A percentile compares a stretch with the other conserved stretches of the same genome.
Conservation (phyloP, 1,140 invertebrate genomes). For the Brachionus manjavacas region DNA sequence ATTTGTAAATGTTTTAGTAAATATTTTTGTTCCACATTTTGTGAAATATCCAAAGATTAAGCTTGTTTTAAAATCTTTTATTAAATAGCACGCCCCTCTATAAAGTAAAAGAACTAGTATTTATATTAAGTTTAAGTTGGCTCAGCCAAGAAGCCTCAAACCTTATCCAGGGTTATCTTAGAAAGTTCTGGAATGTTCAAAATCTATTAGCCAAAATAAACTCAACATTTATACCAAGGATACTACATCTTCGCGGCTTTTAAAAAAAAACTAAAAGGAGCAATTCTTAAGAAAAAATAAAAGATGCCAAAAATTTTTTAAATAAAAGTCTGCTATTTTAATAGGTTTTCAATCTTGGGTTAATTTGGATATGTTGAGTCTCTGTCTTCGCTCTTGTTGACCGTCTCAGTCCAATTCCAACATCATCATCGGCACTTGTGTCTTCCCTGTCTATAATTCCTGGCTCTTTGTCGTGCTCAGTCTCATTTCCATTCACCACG, state of each 20-base stretch:
- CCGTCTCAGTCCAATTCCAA: neutral
- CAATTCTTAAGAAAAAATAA: neutral
- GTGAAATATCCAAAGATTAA: too few relatives aligned
- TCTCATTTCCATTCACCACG: neutral
- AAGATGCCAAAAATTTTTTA: neutral
- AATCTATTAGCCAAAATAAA: neutral
- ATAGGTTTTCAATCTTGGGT: neutral
- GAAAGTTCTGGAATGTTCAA: neutral
- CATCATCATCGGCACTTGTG: neutral
- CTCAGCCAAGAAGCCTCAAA: too few relatives aligned
- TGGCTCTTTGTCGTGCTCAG: neutral
- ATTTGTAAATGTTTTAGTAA: too few relatives aligned
- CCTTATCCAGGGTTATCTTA: too few relatives aligned
- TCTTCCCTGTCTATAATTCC: neutral
- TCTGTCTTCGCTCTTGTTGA: neutral
- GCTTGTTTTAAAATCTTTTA: too few relatives aligned
- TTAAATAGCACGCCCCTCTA: too few relatives aligned
- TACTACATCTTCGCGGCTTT: neutral
- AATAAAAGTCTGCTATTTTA: conserved; percentile 2
- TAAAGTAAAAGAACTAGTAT: too few relatives aligned
- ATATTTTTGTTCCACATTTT: too few relatives aligned
- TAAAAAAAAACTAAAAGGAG: neutral
- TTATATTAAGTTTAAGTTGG: too few relatives aligned
- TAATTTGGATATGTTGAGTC: neutral
- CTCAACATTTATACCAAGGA: neutral